Conservation (phyloP, 2,888 invertebrate genomes). For the Napeogenes sylphis region DNA sequence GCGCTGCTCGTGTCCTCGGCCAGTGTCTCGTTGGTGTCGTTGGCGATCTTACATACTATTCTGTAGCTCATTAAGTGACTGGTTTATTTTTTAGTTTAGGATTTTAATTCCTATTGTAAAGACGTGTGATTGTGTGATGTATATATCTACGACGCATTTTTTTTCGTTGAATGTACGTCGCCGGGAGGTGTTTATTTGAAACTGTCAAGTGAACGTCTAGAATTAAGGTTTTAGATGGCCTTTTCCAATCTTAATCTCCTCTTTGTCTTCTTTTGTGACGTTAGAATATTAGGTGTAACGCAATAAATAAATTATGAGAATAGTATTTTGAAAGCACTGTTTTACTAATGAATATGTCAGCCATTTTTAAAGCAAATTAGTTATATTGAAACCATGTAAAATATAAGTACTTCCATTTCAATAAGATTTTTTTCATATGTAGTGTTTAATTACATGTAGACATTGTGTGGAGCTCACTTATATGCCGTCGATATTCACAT, state of each 20-base stretch:
- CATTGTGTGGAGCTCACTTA: constrained; percentile 58
- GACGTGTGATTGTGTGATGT: constrained; percentile 73
- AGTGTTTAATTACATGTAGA: constrained; percentile 61
- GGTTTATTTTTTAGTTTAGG: constrained; percentile 72
- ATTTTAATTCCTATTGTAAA: constrained; percentile 72
- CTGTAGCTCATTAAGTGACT: constrained; percentile 75
- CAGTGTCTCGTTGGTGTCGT: constrained; percentile 74
- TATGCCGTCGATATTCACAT: constrained; percentile 63
- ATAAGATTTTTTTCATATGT: constrained; percentile 70
- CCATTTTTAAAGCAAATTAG: constrained; percentile 73
- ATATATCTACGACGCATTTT: constrained; percentile 63
- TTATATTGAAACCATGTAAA: constrained; percentile 60
- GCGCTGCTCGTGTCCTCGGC: constrained; percentile 54
- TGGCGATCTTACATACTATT: constrained; percentile 70
- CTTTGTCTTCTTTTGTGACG: constrained; percentile 65
- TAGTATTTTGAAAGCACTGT: constrained; percentile 64
- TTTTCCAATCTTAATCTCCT: constrained; percentile 53
- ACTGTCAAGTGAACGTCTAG: constrained; percentile 35
- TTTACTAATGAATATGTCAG: constrained; percentile 61
- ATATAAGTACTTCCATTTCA: constrained; percentile 76
- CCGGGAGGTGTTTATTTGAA: constrained; percentile 54
- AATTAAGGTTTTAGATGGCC: constrained; percentile 43
- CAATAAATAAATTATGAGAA: constrained; percentile 44
- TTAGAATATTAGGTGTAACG: constrained; percentile 56
- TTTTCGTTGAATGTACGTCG: constrained; percentile 46